Percentiles rank a stretch among this genome's conserved stretches.
phyloP scores from a whole-genome alignment of 2,797 vertebrate species.

The Chelonia mydas region DNA sequence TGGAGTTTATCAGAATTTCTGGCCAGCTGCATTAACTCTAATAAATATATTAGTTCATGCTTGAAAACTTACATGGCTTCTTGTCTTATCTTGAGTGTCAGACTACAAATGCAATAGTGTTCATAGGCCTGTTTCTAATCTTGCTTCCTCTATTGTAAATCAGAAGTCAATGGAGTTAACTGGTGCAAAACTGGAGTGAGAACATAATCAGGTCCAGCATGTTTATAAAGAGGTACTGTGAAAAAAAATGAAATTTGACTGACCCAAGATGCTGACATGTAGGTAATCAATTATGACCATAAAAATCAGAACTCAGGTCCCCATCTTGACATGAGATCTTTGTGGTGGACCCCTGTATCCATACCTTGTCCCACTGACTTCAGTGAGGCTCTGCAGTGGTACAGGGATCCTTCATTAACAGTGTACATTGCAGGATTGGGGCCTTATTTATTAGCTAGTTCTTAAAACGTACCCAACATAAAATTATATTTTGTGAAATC shows the following conservation, averaged over 20 bases:
- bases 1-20: neutral
- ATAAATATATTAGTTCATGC: neutral
- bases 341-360: neutral
- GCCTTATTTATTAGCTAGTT: neutral
- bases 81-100: slow-evolving; percentile 1
- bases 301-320: neutral
- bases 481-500: neutral
- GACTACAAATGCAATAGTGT: neutral
- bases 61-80: neutral
- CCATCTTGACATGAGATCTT: neutral
- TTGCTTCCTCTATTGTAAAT: neutral
- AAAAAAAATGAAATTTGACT: neutral
- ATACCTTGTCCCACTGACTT: neutral
- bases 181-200: neutral
- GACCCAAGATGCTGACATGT: neutral
- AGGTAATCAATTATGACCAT: neutral
- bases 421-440: neutral
- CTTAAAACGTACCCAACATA: neutral
- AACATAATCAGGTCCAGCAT: neutral
- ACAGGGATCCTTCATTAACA: neutral
- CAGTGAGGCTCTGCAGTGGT: neutral
- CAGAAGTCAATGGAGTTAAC: neutral
- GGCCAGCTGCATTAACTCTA: neutral
- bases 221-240: neutral
- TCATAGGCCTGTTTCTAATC: neutral